Evolutionary conservation across 2,113 vertebrate species (phyloP).

Genomic region (Ameiurus melas): DNA sequence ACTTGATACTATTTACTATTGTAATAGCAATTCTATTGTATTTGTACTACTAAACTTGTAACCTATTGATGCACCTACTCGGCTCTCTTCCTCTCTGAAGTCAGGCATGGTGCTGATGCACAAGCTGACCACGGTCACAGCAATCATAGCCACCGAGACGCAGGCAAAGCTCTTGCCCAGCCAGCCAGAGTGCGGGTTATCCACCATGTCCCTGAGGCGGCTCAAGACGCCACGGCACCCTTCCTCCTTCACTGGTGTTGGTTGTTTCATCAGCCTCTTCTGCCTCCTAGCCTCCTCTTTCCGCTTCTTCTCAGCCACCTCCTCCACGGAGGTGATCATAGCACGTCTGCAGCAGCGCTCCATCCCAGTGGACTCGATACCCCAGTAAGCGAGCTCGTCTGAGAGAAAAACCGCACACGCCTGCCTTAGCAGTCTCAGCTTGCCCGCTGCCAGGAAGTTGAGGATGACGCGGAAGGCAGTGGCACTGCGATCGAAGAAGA

Average conservation of each 20-base stretch:
- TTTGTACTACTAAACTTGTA: too few species aligned
- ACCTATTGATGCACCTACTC: constrained; percentile 71
- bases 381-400: constrained; percentile 94
- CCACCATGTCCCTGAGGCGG: constrained; percentile 84
- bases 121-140: constrained; percentile 90
- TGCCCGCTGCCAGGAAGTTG: constrained; percentile 90
- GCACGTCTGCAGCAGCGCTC: constrained; percentile 86
- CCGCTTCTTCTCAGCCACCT: constrained; percentile 73
- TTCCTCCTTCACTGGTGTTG: constrained; percentile 58
- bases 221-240: constrained; percentile 74
- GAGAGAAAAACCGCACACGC: constrained; percentile 89
- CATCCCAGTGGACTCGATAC: constrained; percentile 84
- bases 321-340: constrained; percentile 80
- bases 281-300: constrained; percentile 75
- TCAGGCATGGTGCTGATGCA: constrained; percentile 97
- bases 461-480: constrained; percentile 85
- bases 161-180: constrained; percentile 92
- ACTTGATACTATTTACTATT: not conserved
- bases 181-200: constrained; percentile 89
- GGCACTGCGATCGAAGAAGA: constrained; percentile 93
- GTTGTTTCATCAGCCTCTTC: constrained; percentile 60
- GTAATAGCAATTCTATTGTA: too few species aligned
- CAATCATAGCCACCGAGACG: constrained; percentile 89
- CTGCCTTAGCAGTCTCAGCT: constrained; percentile 85
- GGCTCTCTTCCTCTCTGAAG: constrained; percentile 84